Base-by-base conservation (phyloP, 2,113 vertebrate genomes). In the Corvus moneduloides region DNA sequence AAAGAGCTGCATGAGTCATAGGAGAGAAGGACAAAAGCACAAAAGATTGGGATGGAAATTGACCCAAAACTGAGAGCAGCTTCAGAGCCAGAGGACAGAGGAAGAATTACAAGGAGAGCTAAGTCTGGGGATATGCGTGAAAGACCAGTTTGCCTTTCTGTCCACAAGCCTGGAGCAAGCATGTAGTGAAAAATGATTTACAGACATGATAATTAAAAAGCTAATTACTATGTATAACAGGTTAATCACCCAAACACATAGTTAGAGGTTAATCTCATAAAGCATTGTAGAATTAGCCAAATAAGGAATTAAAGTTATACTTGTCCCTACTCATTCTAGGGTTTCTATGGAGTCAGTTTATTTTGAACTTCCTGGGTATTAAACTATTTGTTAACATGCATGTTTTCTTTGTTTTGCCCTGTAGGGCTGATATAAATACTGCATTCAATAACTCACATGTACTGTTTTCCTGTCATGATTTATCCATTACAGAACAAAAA, bases 11-110 rank as follows among this genome's bases (percentile, higher is more conserved):
- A 72, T 81, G 83, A 96, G 52, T 94, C 93, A 92, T 48, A 84
- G 13, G 33, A 58, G 35, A 91, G 61, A 80, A 93, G 18, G 73
- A 91, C 75, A 90, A 90, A 93, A 63, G 48, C 84, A 77, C n/a
- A 93, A 77, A 93, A 83, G 48, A 88, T n/a, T 2, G 2, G 28
- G 35, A 37, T 32, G 35, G 48, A 96, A 94, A 93, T 3, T 28
- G 27, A 93, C 92, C 87, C 90, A 90, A 94, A 93, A 88, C 11
- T 86, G 56, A 81, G 61, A 87, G 46, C 56, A 93, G 55, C 68
- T 92, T 93, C 76, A 92, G 44, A 92, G 94, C 4, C 64, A 89
- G 73, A 79, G 51, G 82, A 83, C 63, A 91, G 49, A 90, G 12
- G 58, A 90, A 90, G 85, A 93, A 88, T 37, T 52, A 69, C 63